These are phyloP conservation scores for Isurus oxyrinchus DNA, from an alignment of 2,113 vertebrate species.

Conservation along the genomic window DNA sequence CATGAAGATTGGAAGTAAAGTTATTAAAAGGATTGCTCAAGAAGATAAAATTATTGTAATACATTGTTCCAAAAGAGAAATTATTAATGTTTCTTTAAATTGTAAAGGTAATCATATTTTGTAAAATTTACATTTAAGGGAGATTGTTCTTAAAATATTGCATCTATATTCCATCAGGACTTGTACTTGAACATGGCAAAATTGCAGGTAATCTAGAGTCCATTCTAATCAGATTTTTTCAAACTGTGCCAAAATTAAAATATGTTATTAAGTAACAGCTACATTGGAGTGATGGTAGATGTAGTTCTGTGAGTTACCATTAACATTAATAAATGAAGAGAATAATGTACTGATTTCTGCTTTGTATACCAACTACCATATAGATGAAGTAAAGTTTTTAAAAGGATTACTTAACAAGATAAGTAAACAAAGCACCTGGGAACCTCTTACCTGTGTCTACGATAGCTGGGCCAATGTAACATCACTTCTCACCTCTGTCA, in stretches of 20 bases:
- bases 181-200: slow-evolving; percentile 38
- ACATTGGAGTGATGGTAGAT: neutral
- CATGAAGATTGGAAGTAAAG: neutral
- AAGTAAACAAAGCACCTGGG: neutral
- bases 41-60: neutral
- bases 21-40: slow-evolving; percentile 7
- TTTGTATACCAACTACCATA: too few relatives aligned
- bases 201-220: slow-evolving; percentile 34
- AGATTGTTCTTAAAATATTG: slow-evolving; percentile 36
- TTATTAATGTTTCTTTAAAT: slow-evolving; percentile 22
- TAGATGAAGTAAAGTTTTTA: too few relatives aligned
- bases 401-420: too few relatives aligned
- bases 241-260: slow-evolving; percentile 13
- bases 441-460: slow-evolving; percentile 44
- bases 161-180: slow-evolving; percentile 37
- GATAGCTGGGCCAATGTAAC: slow-evolving; percentile 47
- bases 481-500: neutral
- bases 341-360: neutral
- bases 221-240: slow-evolving; percentile 22
- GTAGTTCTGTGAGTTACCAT: neutral
- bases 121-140: slow-evolving; percentile 36
- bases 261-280: neutral
- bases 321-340: neutral
- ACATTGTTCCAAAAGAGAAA: slow-evolving; percentile 25
- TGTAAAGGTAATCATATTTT: neutral